Percentiles rank a stretch among this genome's conserved stretches.
phyloP scores from a whole-genome alignment of 2,888 invertebrate genomes.

The Isoperla grammatica region DNA sequence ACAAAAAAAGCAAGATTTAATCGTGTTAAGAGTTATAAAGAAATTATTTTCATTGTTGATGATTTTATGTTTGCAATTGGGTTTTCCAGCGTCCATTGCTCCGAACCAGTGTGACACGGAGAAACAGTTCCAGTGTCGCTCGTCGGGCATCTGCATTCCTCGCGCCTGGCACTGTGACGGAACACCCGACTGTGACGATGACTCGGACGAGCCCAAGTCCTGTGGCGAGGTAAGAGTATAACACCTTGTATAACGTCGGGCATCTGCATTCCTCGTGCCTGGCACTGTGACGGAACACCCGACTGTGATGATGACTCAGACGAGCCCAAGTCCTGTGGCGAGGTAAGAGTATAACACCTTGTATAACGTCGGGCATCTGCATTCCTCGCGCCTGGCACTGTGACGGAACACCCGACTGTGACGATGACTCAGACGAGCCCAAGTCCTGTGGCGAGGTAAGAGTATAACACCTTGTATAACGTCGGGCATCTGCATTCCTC shows the following conservation, averaged over 20 bases:
- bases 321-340: slow-evolving; percentile 75
- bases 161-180: slow-evolving; percentile 93
- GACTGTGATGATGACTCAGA: slow-evolving; percentile 92
- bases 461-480: too few relatives aligned
- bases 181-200: slow-evolving; percentile 84
- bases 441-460: slow-evolving; percentile 60
- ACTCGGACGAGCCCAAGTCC: slow-evolving; percentile 79
- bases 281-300: slow-evolving; percentile 90
- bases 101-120: slow-evolving; percentile 85
- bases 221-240: slow-evolving; percentile 55
- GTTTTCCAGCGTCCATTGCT: slow-evolving; percentile 58
- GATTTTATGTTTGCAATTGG: too few relatives aligned
- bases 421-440: slow-evolving; percentile 87
- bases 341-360: slow-evolving; percentile 36
- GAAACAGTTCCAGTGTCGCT: slow-evolving; percentile 84
- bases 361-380: slow-evolving; percentile 83
- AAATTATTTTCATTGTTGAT: too few relatives aligned
- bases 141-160: slow-evolving; percentile 87
- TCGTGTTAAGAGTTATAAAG: too few relatives aligned
- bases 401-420: slow-evolving; percentile 87
- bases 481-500: slow-evolving; percentile 86
- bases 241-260: too few relatives aligned
- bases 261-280: slow-evolving; percentile 85
- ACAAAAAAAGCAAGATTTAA: too few relatives aligned
- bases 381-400: slow-evolving; percentile 92